These are phyloP conservation scores for Syndactyla subalaris DNA, from an alignment of 2,797 vertebrate genomes.

Conservation along the genomic window DNA sequence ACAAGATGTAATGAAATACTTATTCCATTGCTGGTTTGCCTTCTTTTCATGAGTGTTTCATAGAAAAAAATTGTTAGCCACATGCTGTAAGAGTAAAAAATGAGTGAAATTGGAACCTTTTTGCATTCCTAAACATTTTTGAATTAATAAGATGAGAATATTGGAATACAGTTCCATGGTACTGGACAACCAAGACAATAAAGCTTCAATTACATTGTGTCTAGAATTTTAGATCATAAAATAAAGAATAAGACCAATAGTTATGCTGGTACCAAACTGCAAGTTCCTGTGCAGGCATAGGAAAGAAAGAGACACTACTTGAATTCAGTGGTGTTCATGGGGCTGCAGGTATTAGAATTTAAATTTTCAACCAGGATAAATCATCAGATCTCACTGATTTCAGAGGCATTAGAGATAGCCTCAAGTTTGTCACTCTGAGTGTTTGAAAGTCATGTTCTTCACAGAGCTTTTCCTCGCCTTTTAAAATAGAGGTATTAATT, in stretches of 20 bases:
- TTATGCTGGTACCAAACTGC: background rate
- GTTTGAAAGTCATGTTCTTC: too few species aligned
- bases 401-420: background rate
- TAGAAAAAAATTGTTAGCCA: background rate
- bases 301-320: background rate
- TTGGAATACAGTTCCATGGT: background rate
- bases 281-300: background rate
- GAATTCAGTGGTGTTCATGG: background rate
- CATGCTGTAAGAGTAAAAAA: background rate
- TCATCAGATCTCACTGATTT: background rate
- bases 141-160: background rate
- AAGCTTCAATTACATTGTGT: background rate
- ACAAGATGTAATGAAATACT: background rate
- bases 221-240: background rate
- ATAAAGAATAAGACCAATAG: background rate
- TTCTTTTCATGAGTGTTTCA: background rate
- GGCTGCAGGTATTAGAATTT: background rate
- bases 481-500: too few species aligned
- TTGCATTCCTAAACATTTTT: background rate
- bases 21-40: background rate
- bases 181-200: background rate
- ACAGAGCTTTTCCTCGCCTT: too few species aligned
- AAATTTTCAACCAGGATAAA: background rate
- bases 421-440: background rate
- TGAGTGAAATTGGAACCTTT: background rate